These are phyloP conservation scores for Actias luna DNA, from an alignment of 2,888 invertebrate species.

Conservation along the genomic window DNA sequence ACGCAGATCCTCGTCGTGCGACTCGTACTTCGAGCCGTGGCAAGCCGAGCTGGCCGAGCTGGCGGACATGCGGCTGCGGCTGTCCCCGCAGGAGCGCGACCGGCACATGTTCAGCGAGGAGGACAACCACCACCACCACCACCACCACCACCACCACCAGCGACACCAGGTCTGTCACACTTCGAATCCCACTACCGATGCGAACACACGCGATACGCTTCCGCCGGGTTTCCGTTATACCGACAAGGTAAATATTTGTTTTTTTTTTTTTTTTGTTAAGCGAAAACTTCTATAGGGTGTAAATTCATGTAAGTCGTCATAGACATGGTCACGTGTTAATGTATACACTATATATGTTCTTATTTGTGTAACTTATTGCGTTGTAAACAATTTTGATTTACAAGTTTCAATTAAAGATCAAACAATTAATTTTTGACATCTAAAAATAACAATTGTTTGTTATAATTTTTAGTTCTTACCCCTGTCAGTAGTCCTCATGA, in stretches of 20 bases:
- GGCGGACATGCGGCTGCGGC: constrained; percentile 91
- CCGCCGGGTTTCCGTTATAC: neutral
- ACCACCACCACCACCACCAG: constrained; percentile 32
- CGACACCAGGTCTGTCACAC: constrained; percentile 27
- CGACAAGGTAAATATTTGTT: neutral
- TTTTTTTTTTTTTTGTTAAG: neutral
- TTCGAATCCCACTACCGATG: neutral
- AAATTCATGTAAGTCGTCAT: no score
- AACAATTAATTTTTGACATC: no score
- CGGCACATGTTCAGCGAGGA: constrained; percentile 95
- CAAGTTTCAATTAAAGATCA: no score
- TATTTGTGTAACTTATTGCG: no score
- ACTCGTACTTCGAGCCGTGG: constrained; percentile 94
- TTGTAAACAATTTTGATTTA: no score
- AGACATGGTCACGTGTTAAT: no score
- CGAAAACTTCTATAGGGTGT: no score
- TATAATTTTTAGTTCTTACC: no score
- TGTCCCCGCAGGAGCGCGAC: constrained; percentile 92
- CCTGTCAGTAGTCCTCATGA: no score
- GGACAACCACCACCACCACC: constrained; percentile 72
- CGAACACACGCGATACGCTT: neutral
- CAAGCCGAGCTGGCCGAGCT: constrained; percentile 90
- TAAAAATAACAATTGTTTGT: no score
- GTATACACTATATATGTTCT: no score
- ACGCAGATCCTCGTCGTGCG: constrained; percentile 91